Conservation (phyloP, 2,113 vertebrate species). For the Guaruba guarouba region DNA sequence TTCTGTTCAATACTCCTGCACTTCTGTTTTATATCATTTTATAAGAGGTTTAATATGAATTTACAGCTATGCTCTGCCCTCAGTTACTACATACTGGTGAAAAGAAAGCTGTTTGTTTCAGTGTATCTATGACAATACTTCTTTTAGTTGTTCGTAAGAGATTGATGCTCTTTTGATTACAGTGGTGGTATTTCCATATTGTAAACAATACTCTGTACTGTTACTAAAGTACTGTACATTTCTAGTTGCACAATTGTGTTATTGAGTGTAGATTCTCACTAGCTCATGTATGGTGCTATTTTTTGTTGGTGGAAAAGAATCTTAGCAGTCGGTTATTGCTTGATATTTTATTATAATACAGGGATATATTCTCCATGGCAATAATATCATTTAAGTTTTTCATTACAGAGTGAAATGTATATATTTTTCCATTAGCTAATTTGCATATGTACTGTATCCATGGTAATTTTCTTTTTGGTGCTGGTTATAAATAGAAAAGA, state of each 20-base stretch:
- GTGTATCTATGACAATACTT: constrained; percentile 3
- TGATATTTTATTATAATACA: constrained; percentile 77
- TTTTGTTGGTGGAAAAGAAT: constrained; percentile 67
- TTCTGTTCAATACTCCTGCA: neutral
- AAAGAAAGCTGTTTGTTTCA: constrained; percentile 55
- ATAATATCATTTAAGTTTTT: constrained; percentile 58
- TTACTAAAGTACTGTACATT: constrained; percentile 77
- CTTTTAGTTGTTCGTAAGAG: constrained; percentile 32
- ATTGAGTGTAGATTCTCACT: constrained; percentile 75
- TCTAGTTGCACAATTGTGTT: constrained; percentile 77
- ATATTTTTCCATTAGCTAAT: constrained; percentile 71
- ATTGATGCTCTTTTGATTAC: constrained; percentile 58
- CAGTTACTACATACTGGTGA: constrained; percentile 62
- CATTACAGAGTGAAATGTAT: constrained; percentile 73
- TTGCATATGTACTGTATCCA: constrained; percentile 74
- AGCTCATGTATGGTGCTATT: constrained; percentile 85
- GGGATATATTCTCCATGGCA: constrained; percentile 71
- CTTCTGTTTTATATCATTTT: neutral
- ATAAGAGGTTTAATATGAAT: constrained; percentile 18
- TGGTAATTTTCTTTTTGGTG: constrained; percentile 72
- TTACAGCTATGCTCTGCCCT: constrained; percentile 35
- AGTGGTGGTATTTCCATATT: constrained; percentile 66
- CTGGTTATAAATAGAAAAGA: constrained; percentile 69
- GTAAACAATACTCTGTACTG: constrained; percentile 75
- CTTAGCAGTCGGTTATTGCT: constrained; percentile 66